Base-by-base conservation (phyloP, 2,797 vertebrate genomes). In the Gymnocypris eckloni region DNA sequence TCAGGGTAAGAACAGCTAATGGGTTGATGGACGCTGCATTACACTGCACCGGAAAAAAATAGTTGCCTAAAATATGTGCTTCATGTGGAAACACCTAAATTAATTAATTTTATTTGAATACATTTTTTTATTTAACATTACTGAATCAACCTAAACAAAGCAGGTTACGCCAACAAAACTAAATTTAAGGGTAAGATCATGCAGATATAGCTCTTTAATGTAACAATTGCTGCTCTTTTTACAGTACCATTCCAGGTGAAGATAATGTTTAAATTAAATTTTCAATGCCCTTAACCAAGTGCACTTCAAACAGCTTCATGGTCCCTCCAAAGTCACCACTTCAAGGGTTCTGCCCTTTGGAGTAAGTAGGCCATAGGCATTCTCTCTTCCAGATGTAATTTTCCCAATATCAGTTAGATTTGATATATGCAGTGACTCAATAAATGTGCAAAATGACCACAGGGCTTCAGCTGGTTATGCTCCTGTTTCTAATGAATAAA, bases 361-460 rank as follows among this genome's bases (percentile, higher is more conserved):
- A 37, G 64, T 9, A 6, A 37, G 15, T 18, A 37, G 28, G 28
- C 15, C 64, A 67, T 37, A 33, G 13, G n/a, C 6, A 67, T 33
- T 67, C 15, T 18, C 28, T 37, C 64, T 67, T 37, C 28, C 28
- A 67, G 7, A 18, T 67, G 28, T 6, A 67, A 67, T 37, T 37
- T 16, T 67, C 13, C 25, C 28, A 67, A 25, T 66, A 83, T 66
- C 61, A 41, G 15, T 67, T 76, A 83, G 59, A 33, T 39, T 54
- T 67, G 33, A 77, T 67, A 28, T 41, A 64, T 52, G 28, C 28
- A 52, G 16, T 48, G 0, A 2, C 37, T 79, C 9, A 48, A 43
- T 76, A 67, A n/a, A 66, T 61, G 81, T 37, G 41, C 22, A 28
- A 73, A 82, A 83, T 52, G 45, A 66, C 82, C 72, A 66, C 33